These are phyloP conservation scores for Hippotragus niger DNA, from an alignment of 2,113 vertebrate genomes.

Conservation along the genomic window DNA sequence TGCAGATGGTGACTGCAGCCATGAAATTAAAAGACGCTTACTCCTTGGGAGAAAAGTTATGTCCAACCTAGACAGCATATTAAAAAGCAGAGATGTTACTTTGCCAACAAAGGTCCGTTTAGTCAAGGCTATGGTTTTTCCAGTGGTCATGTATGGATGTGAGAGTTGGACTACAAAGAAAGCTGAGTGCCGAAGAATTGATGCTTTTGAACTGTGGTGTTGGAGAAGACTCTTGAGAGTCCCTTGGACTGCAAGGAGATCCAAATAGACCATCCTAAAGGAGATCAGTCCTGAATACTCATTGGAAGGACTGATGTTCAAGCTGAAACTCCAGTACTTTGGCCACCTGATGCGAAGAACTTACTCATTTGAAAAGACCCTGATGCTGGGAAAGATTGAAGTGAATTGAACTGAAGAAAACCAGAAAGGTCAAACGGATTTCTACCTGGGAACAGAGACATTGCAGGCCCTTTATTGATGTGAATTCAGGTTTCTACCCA, in stretches of 20 bases:
- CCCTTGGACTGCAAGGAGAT: neutral
- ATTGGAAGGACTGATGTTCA: neutral
- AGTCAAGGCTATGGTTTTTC: neutral
- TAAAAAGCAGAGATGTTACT: neutral
- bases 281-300: neutral
- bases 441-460: neutral
- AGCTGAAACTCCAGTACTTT: neutral
- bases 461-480: neutral
- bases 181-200: neutral
- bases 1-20: neutral
- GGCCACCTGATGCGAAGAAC: neutral
- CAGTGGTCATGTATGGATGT: neutral
- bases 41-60: neutral
- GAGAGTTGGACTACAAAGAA: neutral
- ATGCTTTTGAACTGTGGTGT: neutral
- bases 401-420: neutral
- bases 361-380: neutral
- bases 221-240: neutral
- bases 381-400: neutral
- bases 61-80: neutral
- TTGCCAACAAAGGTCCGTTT: neutral
- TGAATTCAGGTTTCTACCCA: neutral
- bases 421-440: neutral
- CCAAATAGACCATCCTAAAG: neutral
- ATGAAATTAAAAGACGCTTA: neutral